Evolutionary conservation across 2,888 invertebrate species (phyloP).

Genomic region (Chorisops tibialis): DNA sequence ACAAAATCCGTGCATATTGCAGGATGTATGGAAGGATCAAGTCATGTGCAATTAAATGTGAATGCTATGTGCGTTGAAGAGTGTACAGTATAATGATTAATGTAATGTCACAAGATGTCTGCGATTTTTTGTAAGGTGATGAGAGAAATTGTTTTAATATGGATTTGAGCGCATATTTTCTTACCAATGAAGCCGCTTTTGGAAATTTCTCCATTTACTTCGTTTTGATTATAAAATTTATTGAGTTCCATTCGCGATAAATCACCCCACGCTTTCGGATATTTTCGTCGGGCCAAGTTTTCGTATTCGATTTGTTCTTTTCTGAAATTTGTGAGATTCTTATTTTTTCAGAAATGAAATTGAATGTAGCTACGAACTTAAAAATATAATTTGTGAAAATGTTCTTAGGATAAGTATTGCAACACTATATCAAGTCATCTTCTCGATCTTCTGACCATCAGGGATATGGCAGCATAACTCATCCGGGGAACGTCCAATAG

Average conservation of each 20-base stretch:
- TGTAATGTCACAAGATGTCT: neutral
- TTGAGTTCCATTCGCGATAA: slow-evolving; percentile 39
- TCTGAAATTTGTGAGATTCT: slow-evolving; percentile 47
- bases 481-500: no score
- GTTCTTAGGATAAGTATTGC: no score
- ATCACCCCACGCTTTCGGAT: slow-evolving; percentile 42
- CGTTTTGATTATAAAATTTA: slow-evolving; percentile 45
- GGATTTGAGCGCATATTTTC: no score
- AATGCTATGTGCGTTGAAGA: neutral
- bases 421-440: no score
- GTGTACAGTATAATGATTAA: neutral
- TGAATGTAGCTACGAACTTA: no score
- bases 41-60: slow-evolving; percentile 1
- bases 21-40: neutral
- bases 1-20: neutral
- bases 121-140: neutral
- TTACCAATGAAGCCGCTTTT: slow-evolving; percentile 23
- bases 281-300: slow-evolving; percentile 43
- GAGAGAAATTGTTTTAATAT: no score
- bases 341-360: no score
- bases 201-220: slow-evolving; percentile 38
- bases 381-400: no score
- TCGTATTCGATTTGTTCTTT: slow-evolving; percentile 47
- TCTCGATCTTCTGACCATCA: no score
- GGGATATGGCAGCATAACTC: no score